Evolutionary conservation across 2,113 vertebrate genomes (phyloP), one percentile per base, ranked within the genome.

Genomic region (Psilopsiagon aurifrons): DNA sequence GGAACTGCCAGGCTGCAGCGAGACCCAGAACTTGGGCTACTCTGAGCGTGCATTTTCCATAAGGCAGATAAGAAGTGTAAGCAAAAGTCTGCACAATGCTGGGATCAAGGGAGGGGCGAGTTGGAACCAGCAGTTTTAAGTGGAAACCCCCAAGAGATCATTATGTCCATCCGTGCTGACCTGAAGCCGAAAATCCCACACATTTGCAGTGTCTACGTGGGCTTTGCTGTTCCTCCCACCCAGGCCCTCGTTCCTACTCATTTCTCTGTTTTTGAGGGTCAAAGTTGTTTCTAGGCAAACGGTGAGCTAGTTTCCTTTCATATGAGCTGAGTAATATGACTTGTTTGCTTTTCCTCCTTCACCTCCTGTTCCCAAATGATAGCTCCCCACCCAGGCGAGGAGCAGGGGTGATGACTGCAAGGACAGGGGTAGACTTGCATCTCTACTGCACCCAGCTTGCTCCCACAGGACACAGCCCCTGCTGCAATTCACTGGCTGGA

Each of bases 171-270:
- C 67, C 4, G 0, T 35, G 83, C 63, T 91, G 91, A 96, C 88
- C 88, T 96, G 83, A 94, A 79, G 67, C 49, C 0, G 20, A 96
- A 88, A 97, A 91, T 93, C 94, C 77, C 94, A 94, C 76, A 78
- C 66, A 46, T 73, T 85, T 49, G 44, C 81, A 87, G 66, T 1
- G 1, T 66, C 91, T 87, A 59, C 20, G 3, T 87, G 81, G 91
- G 62, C 54, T 92, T 47, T 89, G 73, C 81, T 77, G 37, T 86
- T 84, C 81, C 33, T 91, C 77, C 88, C 83, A 66, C 69, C 88
- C 86, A 86, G 83, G 73, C 92, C 86, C 91, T 62, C 5, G 70
- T 13, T 92, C 37, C 76, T 88, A 68, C 37, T 92, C 66, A 19
- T 64, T 6, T 63, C 67, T 87, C 67, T 90, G 19, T 78, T 90